phyloP scores from a whole-genome alignment of 2,113 vertebrate genomes.

The Alligator sinensis region DNA sequence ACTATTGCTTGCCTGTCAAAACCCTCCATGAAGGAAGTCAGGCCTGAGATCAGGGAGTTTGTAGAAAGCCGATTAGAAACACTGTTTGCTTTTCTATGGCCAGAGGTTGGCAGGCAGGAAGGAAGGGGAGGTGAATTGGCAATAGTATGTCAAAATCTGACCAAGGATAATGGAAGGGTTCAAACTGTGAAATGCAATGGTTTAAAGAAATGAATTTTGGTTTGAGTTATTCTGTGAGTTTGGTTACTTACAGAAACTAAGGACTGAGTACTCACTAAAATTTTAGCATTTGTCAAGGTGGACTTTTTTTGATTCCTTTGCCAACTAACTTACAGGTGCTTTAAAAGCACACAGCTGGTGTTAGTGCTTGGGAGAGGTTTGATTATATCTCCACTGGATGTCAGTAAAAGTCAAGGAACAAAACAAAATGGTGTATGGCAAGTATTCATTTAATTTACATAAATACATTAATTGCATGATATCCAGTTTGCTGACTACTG shows the following conservation, averaged over 20 bases:
- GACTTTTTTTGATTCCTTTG: background rate
- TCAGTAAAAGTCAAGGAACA: constrained; percentile 52
- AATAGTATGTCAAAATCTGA: background rate
- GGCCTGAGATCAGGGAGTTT: no score
- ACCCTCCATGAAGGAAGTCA: no score
- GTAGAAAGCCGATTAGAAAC: no score
- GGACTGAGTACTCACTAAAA: background rate
- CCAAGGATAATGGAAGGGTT: background rate
- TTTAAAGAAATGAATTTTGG: background rate
- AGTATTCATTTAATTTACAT: background rate
- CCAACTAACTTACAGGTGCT: background rate
- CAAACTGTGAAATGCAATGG: background rate
- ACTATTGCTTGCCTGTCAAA: no score
- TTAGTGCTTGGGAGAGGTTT: constrained; percentile 25
- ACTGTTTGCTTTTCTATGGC: constrained; percentile 20
- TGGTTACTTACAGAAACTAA: background rate
- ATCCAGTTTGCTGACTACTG: background rate
- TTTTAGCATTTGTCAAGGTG: background rate
- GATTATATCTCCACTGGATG: constrained; percentile 29
- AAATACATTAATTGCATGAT: background rate
- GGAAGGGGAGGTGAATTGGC: background rate
- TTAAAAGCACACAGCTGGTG: background rate
- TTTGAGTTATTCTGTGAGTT: background rate
- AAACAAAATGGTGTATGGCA: background rate
- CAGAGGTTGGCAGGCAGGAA: background rate